Conservation (phyloP, 2,113 vertebrate genomes). For the Pseudopipra pipra region DNA sequence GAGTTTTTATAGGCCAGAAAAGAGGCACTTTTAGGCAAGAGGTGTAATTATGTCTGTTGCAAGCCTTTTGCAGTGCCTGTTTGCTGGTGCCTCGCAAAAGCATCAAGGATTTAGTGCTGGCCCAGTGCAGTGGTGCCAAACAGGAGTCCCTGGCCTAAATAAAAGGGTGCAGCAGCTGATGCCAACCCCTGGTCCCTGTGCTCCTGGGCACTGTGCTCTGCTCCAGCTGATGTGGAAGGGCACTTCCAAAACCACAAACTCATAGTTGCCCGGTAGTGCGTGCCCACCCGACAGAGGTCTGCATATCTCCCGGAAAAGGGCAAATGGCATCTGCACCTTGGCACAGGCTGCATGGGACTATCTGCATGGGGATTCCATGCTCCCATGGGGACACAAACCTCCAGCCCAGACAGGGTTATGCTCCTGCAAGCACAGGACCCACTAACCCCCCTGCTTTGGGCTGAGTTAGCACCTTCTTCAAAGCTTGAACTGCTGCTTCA, state of each 20-base stretch:
- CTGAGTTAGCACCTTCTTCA: background rate
- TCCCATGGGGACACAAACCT: background rate
- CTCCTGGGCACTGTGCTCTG: background rate
- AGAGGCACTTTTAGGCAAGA: background rate
- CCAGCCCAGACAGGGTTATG: background rate
- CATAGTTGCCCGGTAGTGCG: accelerated
- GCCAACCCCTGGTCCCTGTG: background rate
- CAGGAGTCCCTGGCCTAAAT: background rate
- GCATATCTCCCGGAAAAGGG: background rate
- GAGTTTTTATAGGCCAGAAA: background rate
- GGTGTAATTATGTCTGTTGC: background rate
- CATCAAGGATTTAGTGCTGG: background rate
- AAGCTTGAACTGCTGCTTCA: background rate
- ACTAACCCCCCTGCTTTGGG: accelerated
- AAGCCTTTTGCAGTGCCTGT: background rate
- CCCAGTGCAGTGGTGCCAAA: background rate
- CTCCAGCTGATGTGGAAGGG: background rate
- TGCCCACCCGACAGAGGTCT: accelerated
- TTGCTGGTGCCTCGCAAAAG: background rate
- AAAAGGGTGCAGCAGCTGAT: background rate
- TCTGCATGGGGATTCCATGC: accelerated
- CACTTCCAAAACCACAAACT: background rate
- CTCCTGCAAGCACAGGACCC: background rate
- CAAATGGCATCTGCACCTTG: background rate
- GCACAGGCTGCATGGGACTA: accelerated